Percentiles rank a stretch among this genome's conserved stretches.
Evolutionary conservation across 2,797 vertebrate genomes (phyloP).

Genomic region (Centroberyx gerrardi): DNA sequence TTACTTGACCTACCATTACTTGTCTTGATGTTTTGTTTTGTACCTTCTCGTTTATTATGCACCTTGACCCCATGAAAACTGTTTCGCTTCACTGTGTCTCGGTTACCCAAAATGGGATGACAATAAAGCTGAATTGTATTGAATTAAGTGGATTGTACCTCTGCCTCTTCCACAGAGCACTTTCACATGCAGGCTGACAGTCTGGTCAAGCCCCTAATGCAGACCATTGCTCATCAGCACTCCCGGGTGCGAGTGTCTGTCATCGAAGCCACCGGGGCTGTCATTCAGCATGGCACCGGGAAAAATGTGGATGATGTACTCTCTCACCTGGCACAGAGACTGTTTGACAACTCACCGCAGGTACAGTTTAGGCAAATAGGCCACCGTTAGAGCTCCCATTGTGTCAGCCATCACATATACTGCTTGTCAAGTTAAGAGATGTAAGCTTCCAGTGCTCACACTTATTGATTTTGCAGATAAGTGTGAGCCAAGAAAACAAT

Average conservation of each 20-base stretch:
- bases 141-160: conserved; percentile 10
- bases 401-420: neutral
- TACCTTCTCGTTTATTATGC: too few relatives aligned
- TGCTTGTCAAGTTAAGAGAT: neutral
- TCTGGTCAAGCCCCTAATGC: conserved; percentile 93
- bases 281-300: conserved; percentile 90
- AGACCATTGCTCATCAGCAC: conserved; percentile 94
- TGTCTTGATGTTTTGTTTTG: too few relatives aligned
- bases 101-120: too few relatives aligned
- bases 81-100: too few relatives aligned
- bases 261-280: conserved; percentile 91
- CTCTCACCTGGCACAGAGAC: conserved; percentile 94
- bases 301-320: conserved; percentile 94
- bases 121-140: neutral
- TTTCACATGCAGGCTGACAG: conserved; percentile 96
- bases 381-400: neutral
- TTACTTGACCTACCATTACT: too few relatives aligned
- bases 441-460: neutral
- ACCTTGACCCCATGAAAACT: too few relatives aligned
- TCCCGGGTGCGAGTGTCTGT: conserved; percentile 92
- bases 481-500: neutral
- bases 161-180: conserved; percentile 85
- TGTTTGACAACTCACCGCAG: conserved; percentile 95
- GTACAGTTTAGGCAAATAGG: conserved; percentile 71
- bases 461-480: too few relatives aligned